phyloP scores from a whole-genome alignment of 2,113 vertebrate genomes.

The Ciconia boyciana region DNA sequence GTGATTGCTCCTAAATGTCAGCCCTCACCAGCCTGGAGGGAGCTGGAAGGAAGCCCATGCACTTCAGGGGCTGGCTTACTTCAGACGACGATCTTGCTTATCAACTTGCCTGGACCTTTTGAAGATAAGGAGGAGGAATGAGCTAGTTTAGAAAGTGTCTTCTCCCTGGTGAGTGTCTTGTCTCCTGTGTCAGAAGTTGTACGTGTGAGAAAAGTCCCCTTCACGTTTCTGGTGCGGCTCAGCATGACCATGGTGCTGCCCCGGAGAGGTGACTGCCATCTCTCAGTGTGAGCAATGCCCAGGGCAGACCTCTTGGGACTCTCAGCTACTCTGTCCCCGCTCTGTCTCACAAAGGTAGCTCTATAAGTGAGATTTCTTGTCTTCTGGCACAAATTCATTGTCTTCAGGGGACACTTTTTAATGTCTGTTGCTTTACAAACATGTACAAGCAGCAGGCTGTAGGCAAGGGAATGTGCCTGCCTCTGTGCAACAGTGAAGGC shows the following conservation, averaged over 20 bases:
- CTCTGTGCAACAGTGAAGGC: not conserved
- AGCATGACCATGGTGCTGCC: not conserved
- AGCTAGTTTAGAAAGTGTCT: not conserved
- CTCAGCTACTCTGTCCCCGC: not conserved
- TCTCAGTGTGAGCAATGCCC: not conserved
- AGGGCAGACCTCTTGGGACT: not conserved
- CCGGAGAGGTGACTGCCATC: not conserved
- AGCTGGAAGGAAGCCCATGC: not conserved
- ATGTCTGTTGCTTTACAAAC: not conserved
- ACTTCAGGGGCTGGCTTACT: not conserved
- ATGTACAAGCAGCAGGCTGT: not conserved
- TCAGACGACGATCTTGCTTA: not conserved
- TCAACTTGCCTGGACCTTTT: not conserved
- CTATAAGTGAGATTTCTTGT: not conserved
- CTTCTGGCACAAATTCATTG: not conserved
- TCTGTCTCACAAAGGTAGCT: not conserved
- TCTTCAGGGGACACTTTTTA: not conserved
- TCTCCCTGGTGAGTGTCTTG: not conserved
- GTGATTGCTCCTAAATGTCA: not conserved
- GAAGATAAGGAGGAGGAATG: not conserved
- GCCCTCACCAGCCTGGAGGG: not conserved
- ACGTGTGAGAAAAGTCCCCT: not conserved
- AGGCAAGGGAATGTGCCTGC: not conserved
- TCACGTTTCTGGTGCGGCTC: accelerated
- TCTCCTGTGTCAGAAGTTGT: not conserved